phyloP scores from a whole-genome alignment of 2,797 vertebrate species.

The Amblyraja radiata region DNA sequence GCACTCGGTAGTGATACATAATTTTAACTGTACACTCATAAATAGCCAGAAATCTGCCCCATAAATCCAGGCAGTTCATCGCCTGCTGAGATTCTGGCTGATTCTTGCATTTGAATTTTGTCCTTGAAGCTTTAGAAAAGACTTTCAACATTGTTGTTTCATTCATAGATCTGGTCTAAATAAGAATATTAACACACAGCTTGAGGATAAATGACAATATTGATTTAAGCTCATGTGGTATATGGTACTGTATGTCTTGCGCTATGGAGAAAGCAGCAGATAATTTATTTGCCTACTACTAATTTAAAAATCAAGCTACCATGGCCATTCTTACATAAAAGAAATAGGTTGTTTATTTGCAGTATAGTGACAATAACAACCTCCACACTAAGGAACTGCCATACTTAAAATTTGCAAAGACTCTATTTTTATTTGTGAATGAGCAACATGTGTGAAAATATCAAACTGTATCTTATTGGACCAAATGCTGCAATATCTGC shows the following conservation, averaged over 20 bases:
- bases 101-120: background rate
- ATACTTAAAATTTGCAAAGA: background rate
- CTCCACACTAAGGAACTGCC: background rate
- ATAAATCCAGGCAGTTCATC: background rate
- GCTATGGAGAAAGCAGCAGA: background rate
- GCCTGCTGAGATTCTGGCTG: background rate
- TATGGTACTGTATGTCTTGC: background rate
- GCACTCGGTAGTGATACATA: background rate
- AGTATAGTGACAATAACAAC: background rate
- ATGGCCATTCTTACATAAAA: background rate
- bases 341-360: background rate
- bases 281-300: background rate
- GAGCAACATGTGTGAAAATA: background rate
- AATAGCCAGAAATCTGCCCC: background rate
- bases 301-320: background rate
- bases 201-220: background rate
- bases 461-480: background rate
- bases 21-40: background rate
- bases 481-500: background rate
- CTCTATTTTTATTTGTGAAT: background rate
- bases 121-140: background rate
- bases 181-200: background rate
- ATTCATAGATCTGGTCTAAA: background rate
- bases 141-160: background rate
- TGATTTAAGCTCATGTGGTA: background rate